Evolutionary conservation across 2,797 vertebrate genomes (phyloP), one percentile per base, ranked within the genome.

Genomic region (Brotula barbata): DNA sequence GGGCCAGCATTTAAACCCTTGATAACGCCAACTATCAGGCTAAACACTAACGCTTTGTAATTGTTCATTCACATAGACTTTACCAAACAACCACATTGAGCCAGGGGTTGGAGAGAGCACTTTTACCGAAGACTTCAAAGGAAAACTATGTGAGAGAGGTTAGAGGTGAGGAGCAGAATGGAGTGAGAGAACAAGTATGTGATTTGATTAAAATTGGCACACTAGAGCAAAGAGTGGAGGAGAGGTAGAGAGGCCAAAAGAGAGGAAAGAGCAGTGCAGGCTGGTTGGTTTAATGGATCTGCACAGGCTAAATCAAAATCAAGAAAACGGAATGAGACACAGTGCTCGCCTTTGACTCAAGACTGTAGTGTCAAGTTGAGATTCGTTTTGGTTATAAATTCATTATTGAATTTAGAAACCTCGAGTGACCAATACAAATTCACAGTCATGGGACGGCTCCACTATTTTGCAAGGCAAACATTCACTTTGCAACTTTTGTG

Each of bases 21-120:
- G 20, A 78, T 75, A 77, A 77, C 46, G 69, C 77, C 67, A 77
- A 77, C 79, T 82, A 76, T 56, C 56, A 57, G 67, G 60, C 57
- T 58, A 70, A 78, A 83, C 79, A 80, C 75, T 67, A 15, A 40
- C 17, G 61, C 85, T 83, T 81, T 86, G 83, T 83, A 17, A 72
- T 63, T 49, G 59, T 50, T 70, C 69, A 58, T 58, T 62, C 73
- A 76, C 71, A 64, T 48, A 86, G 81, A 86, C 82, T 86, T 85
- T 80, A 84, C 78, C 64, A 75, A 86, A 86, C 78, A 86, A 68
- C 3, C 58, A 66, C 54, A 28, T 75, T n/a, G 36, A 48, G 69
- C 67, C 77, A 80, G 59, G 14, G 14, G 45, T 7, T 49, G 39
- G 73, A 75, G 49, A 63, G 56, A 42, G 17, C 0, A 40, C 25